phyloP scores from a whole-genome alignment of 1,140 invertebrate species.

The Apocrypta bakeri region DNA sequence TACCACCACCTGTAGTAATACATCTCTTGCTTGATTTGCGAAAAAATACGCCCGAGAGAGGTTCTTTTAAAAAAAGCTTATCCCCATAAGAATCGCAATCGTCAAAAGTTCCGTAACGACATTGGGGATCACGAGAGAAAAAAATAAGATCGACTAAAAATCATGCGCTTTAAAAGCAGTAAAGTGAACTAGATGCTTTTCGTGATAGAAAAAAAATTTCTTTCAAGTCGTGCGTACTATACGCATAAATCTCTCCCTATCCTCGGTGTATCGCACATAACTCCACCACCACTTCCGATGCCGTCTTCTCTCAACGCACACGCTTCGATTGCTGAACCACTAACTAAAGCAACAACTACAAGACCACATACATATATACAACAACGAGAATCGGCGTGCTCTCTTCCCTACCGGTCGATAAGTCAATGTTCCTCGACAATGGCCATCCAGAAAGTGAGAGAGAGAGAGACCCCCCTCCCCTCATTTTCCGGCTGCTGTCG shows the following conservation, averaged over 20 bases:
- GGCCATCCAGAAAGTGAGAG: neutral
- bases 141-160: neutral
- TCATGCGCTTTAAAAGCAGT: neutral
- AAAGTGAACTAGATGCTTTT: neutral
- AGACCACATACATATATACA: neutral
- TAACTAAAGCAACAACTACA: neutral
- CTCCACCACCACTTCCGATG: neutral
- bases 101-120: too few species aligned
- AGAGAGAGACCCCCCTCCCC: neutral
- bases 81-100: too few species aligned
- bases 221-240: too few species aligned
- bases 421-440: slow-evolving; percentile 48
- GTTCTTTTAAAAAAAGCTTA: neutral
- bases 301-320: neutral
- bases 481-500: neutral
- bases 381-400: neutral
- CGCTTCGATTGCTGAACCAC: neutral
- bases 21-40: neutral
- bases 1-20: neutral
- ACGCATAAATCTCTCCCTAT: neutral
- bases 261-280: neutral
- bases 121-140: neutral
- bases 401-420: slow-evolving; percentile 32
- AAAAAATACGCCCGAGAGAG: too few species aligned
- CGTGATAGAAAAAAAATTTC: neutral